These are phyloP conservation scores for Rhadina sibilatrix DNA, from an alignment of 2,113 vertebrate species.

Conservation along the genomic window DNA sequence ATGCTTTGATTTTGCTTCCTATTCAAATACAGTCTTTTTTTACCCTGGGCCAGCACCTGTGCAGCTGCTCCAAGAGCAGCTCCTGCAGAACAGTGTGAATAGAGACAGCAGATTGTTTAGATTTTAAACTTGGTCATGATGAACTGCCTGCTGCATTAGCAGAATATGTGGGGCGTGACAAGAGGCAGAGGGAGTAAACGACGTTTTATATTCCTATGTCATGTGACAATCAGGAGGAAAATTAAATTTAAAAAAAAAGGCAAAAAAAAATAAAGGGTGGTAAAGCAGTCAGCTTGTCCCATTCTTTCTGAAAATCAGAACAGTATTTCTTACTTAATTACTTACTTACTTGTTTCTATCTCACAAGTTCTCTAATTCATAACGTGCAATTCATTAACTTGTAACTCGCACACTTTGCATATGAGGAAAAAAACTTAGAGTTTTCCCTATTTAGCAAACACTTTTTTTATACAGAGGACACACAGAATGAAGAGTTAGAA, in stretches of 20 bases:
- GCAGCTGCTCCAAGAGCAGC: background rate
- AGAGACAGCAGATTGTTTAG: background rate
- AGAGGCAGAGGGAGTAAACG: background rate
- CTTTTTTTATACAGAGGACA: background rate
- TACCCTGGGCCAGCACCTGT: background rate
- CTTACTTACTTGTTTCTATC: no score
- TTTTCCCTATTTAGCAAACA: background rate
- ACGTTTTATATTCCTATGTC: background rate
- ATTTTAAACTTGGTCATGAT: background rate
- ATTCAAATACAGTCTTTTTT: background rate
- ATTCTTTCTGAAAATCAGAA: background rate
- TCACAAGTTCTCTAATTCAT: no score
- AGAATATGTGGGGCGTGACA: background rate
- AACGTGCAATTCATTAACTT: no score
- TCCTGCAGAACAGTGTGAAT: background rate
- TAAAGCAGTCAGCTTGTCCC: background rate
- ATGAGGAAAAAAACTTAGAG: no score
- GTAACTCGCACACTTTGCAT: no score
- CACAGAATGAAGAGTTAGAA: background rate
- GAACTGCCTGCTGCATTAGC: background rate
- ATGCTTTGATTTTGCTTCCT: background rate
- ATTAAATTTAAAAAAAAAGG: background rate
- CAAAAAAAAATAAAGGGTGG: background rate
- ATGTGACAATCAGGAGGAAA: background rate
- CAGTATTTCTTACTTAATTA: no score